Percentiles rank a stretch among this genome's conserved stretches.
Evolutionary conservation across 2,797 vertebrate species (phyloP).

Genomic region (Morelia viridis): DNA sequence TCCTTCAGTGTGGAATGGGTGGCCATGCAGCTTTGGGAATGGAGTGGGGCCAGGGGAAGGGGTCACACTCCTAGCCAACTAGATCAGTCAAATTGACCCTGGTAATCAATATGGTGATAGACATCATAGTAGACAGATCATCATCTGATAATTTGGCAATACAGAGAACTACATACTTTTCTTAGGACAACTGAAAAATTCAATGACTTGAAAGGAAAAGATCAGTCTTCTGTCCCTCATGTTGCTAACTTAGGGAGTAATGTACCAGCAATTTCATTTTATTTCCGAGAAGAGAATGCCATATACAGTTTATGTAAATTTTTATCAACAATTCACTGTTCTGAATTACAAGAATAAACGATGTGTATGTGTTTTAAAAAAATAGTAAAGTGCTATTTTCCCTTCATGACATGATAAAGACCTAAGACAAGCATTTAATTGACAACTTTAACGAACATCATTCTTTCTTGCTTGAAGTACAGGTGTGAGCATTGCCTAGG

Average conservation of each 20-base stretch:
- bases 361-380: conserved; percentile 44
- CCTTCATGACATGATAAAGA: conserved; percentile 33
- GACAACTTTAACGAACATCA: conserved; percentile 18
- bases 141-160: neutral
- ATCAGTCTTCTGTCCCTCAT: neutral
- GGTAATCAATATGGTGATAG: neutral
- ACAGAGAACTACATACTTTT: neutral
- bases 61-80: neutral
- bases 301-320: conserved; percentile 26
- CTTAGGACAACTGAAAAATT: neutral
- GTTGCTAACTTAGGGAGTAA: neutral
- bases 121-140: neutral
- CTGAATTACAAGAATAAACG: neutral
- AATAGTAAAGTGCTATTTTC: conserved; percentile 57
- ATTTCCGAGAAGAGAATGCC: conserved; percentile 36
- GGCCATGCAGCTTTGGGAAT: neutral
- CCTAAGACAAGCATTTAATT: conserved; percentile 9
- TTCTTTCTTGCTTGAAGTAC: conserved; percentile 46
- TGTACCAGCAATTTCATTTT: neutral
- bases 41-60: neutral
- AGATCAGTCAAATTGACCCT: neutral
- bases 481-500: conserved; percentile 23
- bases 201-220: neutral
- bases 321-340: neutral
- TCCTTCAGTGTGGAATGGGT: neutral